Evolutionary conservation across 2,113 vertebrate genomes (phyloP).

Genomic region (Ammodytes marinus): DNA sequence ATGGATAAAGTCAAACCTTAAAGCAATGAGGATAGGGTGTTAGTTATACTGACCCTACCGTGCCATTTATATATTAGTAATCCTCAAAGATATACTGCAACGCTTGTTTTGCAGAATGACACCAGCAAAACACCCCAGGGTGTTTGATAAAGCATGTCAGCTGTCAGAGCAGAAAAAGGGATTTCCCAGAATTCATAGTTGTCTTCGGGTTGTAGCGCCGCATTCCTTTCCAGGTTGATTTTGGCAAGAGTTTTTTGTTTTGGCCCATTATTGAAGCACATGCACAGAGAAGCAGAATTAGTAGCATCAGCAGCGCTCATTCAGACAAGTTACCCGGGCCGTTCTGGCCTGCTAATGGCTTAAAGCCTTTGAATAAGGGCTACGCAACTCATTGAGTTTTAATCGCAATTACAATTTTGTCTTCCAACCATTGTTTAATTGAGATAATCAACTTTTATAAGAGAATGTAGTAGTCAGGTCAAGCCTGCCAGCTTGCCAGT

Average conservation of each 20-base stretch:
- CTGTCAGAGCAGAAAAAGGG: neutral
- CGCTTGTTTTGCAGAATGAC: neutral
- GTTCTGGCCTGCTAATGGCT: conserved; percentile 9
- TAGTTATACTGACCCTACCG: neutral
- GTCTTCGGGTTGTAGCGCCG: conserved; percentile 8
- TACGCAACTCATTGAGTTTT: too few relatives aligned
- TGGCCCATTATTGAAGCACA: conserved; percentile 19
- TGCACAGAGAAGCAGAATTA: neutral
- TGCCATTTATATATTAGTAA: neutral
- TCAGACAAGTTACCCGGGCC: conserved; percentile 26
- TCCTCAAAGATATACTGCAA: neutral
- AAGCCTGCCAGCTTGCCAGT: neutral
- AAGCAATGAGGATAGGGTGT: conserved; percentile 7
- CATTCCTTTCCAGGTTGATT: conserved; percentile 49
- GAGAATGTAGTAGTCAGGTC: conserved; percentile 3
- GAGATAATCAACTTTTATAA: too few relatives aligned
- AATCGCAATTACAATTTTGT: too few relatives aligned
- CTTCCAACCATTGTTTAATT: too few relatives aligned
- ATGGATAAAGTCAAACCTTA: neutral
- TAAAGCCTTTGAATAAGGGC: conserved; percentile 11
- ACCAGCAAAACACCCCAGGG: neutral
- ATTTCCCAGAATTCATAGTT: conserved; percentile 29
- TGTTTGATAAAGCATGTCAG: conserved; percentile 26
- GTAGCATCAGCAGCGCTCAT: conserved; percentile 28
- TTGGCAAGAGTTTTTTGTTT: conserved; percentile 28